Percentiles rank a stretch among this genome's conserved stretches.
phyloP scores from a whole-genome alignment of 2,888 invertebrate genomes.

The Hydraecia micacea region DNA sequence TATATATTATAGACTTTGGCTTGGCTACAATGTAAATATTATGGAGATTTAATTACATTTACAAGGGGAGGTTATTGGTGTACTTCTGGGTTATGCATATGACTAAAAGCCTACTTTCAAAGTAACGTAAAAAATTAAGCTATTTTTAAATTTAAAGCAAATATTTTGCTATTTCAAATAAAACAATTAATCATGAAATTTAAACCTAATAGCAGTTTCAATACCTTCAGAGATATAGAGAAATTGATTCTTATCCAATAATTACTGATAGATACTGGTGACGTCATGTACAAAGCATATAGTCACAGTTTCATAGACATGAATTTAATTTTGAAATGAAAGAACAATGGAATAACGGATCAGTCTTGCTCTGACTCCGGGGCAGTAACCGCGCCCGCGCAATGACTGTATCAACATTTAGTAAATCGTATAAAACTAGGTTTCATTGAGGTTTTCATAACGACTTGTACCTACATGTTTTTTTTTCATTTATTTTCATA shows the following conservation, averaged over 20 bases:
- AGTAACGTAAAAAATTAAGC: not conserved
- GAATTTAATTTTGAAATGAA: not conserved
- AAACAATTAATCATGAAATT: not conserved
- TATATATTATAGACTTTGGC: not conserved
- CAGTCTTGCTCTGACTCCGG: not conserved
- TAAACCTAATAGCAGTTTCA: not conserved
- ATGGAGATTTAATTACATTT: not conserved
- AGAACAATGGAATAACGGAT: not conserved
- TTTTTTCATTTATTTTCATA: not conserved
- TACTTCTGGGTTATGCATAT: not conserved
- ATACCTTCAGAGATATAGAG: not conserved
- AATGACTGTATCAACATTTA: not conserved
- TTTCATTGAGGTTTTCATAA: not conserved
- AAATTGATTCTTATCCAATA: conserved; percentile 14
- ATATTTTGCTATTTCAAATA: not conserved
- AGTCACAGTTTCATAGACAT: conserved; percentile 1
- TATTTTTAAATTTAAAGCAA: not conserved
- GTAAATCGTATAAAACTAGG: not conserved
- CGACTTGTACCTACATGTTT: not conserved
- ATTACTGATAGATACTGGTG: conserved; percentile 17
- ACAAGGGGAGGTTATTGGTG: not conserved
- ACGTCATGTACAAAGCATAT: conserved; percentile 5
- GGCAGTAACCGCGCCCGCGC: not conserved
- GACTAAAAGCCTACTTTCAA: too few relatives aligned
- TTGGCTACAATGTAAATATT: not conserved